Evolutionary conservation across 2,888 invertebrate species (phyloP).

Genomic region (Teleogryllus oceanicus): DNA sequence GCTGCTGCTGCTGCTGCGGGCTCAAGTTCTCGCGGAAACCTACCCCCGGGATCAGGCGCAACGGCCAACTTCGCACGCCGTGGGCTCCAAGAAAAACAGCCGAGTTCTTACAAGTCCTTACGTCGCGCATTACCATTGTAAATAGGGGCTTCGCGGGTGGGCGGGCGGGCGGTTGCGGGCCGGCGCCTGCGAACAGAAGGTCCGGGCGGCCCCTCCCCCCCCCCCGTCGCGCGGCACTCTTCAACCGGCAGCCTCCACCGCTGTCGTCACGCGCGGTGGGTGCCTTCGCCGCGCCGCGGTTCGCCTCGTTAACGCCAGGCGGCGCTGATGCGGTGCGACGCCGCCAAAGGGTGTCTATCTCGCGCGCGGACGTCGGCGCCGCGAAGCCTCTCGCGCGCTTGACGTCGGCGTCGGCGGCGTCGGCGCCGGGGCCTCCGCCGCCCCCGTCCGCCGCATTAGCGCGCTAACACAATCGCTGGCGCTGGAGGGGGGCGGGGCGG

Average conservation of each 20-base stretch:
- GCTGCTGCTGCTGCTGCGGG: neutral
- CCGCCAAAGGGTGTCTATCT: too few relatives aligned
- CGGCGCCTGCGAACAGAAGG: neutral
- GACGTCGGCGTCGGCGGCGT: neutral
- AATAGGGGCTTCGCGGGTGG: neutral
- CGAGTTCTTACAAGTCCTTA: neutral
- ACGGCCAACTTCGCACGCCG: neutral
- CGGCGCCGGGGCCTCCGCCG: neutral
- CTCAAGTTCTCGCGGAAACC: neutral
- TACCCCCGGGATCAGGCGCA: neutral
- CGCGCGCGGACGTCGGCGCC: too few relatives aligned
- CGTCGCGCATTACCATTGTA: neutral
- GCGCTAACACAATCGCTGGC: neutral
- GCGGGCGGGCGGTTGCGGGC: neutral
- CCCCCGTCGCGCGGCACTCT: too few relatives aligned
- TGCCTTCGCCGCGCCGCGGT: too few relatives aligned
- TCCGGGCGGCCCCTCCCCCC: too few relatives aligned
- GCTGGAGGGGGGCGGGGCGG: neutral
- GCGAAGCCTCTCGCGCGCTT: neutral
- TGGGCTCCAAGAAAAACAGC: neutral
- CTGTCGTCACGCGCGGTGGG: too few relatives aligned
- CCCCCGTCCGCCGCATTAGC: neutral
- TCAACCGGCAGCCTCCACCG: too few relatives aligned
- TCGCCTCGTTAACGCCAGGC: too few relatives aligned
- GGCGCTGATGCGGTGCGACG: too few relatives aligned